Conservation (phyloP, 1,140 invertebrate genomes). For the Lepidostoma basale region DNA sequence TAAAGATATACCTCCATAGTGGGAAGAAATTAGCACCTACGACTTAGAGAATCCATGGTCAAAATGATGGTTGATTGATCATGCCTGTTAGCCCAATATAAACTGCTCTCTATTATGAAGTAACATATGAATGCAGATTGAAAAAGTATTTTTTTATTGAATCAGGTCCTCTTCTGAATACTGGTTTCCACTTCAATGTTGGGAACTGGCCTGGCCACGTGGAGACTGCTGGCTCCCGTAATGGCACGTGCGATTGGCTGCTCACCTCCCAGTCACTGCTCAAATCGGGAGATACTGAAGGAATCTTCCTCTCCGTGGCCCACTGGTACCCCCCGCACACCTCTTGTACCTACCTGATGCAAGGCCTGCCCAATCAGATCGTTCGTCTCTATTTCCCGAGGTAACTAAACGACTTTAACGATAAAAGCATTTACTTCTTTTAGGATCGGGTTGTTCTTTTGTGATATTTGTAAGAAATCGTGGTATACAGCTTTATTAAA, state of each 20-base stretch:
- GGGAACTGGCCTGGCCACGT: slow-evolving; percentile 91
- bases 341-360: slow-evolving; percentile 87
- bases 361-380: slow-evolving; percentile 82
- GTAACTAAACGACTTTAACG: too few species aligned
- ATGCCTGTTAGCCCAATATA: too few species aligned
- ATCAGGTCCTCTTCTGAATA: slow-evolving; percentile 82
- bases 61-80: too few species aligned
- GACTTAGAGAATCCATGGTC: too few species aligned
- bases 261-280: slow-evolving; percentile 80
- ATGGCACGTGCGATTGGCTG: slow-evolving; percentile 86
- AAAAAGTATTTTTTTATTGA: neutral
- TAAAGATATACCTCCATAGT: too few species aligned
- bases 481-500: too few species aligned
- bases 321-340: slow-evolving; percentile 93
- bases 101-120: too few species aligned
- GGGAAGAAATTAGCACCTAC: too few species aligned
- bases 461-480: neutral
- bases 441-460: slow-evolving; percentile 4
- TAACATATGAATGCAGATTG: neutral
- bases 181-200: slow-evolving; percentile 92
- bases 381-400: slow-evolving; percentile 86
- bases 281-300: slow-evolving; percentile 77
- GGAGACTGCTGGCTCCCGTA: slow-evolving; percentile 81
- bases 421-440: slow-evolving; percentile 18
- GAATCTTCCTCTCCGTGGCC: slow-evolving; percentile 86